Conservation (phyloP, 2,888 invertebrate genomes). For the Eledone cirrhosa region DNA sequence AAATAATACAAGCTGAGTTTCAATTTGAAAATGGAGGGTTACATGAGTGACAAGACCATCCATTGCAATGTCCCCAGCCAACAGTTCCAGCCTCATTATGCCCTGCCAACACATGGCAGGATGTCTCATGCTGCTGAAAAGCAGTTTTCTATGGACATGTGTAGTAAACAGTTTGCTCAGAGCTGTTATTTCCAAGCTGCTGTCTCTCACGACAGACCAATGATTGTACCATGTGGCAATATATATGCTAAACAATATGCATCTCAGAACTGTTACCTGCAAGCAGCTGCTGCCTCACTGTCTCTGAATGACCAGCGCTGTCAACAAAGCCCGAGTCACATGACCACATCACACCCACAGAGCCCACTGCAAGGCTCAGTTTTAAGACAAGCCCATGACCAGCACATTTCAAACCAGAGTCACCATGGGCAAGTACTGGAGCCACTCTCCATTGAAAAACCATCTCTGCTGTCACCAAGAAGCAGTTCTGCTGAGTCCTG, state of each 20-base stretch:
- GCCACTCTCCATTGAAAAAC: too few relatives aligned
- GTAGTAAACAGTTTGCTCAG: not conserved
- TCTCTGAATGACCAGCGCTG: conserved; percentile 16
- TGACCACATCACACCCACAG: too few relatives aligned
- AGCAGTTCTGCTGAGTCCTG: too few relatives aligned
- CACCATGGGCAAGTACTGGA: too few relatives aligned
- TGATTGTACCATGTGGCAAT: conserved; percentile 3
- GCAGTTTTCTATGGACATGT: conserved; percentile 12
- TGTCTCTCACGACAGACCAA: not conserved
- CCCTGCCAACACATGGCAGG: not conserved
- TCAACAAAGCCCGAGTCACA: not conserved
- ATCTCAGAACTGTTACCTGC: not conserved
- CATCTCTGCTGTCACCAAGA: too few relatives aligned
- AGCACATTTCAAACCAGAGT: too few relatives aligned
- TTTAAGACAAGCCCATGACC: too few relatives aligned
- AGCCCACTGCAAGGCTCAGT: too few relatives aligned
- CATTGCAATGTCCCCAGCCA: conserved; percentile 12
- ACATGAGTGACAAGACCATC: conserved; percentile 11
- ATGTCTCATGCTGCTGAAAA: conserved; percentile 8
- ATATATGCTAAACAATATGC: conserved; percentile 5
- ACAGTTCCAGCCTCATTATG: not conserved
- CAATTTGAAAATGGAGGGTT: not conserved
- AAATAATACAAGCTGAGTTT: too few relatives aligned
- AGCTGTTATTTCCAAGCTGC: conserved; percentile 22
- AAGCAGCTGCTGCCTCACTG: not conserved